These are phyloP conservation scores for Lynx canadensis DNA, from an alignment of 2,113 vertebrate species.

Conservation along the genomic window DNA sequence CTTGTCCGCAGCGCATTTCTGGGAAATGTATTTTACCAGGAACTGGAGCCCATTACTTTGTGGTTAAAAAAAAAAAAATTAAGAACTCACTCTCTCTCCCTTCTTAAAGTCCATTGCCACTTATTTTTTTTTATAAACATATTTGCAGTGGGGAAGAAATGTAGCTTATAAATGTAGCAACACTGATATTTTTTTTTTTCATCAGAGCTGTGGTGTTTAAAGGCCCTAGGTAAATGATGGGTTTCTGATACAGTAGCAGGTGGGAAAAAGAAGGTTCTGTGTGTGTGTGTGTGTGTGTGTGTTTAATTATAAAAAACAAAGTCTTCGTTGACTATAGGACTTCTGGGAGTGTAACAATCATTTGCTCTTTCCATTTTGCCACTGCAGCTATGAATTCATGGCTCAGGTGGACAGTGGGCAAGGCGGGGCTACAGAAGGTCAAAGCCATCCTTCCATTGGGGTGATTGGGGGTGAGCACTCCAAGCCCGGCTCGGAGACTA, in stretches of 20 bases:
- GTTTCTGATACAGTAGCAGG: neutral
- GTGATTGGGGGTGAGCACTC: rapidly evolving
- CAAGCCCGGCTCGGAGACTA: neutral
- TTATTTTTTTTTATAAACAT: neutral
- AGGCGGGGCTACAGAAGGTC: rapidly evolving
- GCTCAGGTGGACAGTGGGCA: too few relatives aligned
- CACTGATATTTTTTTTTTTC: neutral
- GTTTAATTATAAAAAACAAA: neutral
- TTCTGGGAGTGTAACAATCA: too few relatives aligned
- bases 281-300: neutral
- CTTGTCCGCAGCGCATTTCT: neutral
- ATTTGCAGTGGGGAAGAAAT: neutral
- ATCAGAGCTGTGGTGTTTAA: neutral
- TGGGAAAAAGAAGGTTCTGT: neutral
- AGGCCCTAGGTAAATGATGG: neutral
- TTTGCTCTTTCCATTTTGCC: neutral
- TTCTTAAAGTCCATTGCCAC: neutral
- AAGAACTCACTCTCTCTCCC: neutral
- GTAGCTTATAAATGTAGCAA: neutral
- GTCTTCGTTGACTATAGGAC: neutral
- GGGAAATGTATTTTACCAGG: neutral
- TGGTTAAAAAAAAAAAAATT: neutral
- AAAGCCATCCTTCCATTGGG: neutral
- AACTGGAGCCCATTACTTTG: neutral
- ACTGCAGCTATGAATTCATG: neutral